Conservation (phyloP, 1,140 invertebrate genomes). For the Zaprionus inermis region DNA sequence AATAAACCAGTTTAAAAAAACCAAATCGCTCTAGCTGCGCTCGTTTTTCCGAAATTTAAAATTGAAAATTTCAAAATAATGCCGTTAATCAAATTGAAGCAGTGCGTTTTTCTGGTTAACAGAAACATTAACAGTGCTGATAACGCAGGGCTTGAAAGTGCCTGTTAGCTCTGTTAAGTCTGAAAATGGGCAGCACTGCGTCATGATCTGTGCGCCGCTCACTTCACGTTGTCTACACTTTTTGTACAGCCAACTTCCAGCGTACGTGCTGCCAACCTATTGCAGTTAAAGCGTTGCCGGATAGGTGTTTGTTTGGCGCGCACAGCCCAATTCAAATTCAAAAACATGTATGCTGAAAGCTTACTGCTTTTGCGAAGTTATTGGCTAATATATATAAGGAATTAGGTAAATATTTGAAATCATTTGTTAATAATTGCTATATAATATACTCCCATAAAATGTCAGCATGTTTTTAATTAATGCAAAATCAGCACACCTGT, state of each 20-base stretch:
- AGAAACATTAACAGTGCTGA: too few relatives aligned
- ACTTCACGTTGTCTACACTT: not conserved
- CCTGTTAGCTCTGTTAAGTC: too few relatives aligned
- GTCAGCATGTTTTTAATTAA: constrained; percentile 42
- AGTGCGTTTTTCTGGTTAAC: too few relatives aligned
- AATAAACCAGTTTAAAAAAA: too few relatives aligned
- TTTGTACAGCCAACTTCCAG: constrained; percentile 1
- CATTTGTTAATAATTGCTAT: not conserved
- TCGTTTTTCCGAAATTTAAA: too few relatives aligned
- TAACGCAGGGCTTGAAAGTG: too few relatives aligned
- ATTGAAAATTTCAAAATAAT: too few relatives aligned
- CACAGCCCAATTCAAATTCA: constrained; percentile 1
- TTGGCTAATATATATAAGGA: not conserved
- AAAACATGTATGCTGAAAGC: not conserved
- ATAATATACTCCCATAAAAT: not conserved
- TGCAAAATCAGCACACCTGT: constrained; percentile 22
- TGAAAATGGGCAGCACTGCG: too few relatives aligned
- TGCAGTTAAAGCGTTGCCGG: constrained; percentile 14
- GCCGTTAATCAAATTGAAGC: too few relatives aligned
- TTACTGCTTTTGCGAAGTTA: not conserved
- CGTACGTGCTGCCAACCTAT: constrained; percentile 1
- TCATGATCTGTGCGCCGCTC: not conserved
- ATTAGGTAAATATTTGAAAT: not conserved
- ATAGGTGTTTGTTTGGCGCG: too few relatives aligned
- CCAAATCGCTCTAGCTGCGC: too few relatives aligned